Evolutionary conservation across 2,113 vertebrate genomes (phyloP).

Genomic region (Eulemur macaco): DNA sequence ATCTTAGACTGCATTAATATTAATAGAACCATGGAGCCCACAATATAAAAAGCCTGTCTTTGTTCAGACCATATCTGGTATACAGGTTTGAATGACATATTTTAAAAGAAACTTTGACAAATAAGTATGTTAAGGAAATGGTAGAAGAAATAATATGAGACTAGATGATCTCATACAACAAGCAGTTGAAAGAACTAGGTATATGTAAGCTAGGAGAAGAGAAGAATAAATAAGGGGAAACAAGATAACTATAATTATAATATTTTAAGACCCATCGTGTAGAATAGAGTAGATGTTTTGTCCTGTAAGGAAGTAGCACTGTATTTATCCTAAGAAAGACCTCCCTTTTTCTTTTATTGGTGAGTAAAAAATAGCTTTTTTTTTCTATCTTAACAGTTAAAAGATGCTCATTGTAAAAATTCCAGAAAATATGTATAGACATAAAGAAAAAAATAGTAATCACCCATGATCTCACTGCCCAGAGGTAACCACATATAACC

Average conservation of each 20-base stretch:
- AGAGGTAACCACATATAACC: not conserved
- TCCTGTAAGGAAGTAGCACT: not conserved
- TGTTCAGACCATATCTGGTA: conserved; percentile 21
- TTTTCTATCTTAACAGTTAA: conserved; percentile 30
- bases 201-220: conserved; percentile 18
- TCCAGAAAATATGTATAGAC: not conserved
- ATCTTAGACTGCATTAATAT: not conserved
- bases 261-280: not conserved
- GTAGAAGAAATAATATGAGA: conserved; percentile 25
- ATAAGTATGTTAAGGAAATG: not conserved
- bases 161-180: not conserved
- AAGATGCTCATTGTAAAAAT: conserved; percentile 16
- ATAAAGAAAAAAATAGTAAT: not conserved
- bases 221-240: not conserved
- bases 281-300: not conserved
- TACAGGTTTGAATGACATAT: conserved; percentile 36
- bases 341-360: not conserved
- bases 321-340: conserved; percentile 20
- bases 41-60: not conserved
- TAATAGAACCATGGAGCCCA: not conserved
- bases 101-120: conserved; percentile 27
- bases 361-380: conserved; percentile 28
- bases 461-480: not conserved
- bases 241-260: not conserved
- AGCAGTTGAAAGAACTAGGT: not conserved